Percentiles rank a stretch among this genome's conserved stretches.
These are phyloP conservation scores for Pteropus rufus DNA, from an alignment of 2,797 vertebrate species.

Conservation along the genomic window DNA sequence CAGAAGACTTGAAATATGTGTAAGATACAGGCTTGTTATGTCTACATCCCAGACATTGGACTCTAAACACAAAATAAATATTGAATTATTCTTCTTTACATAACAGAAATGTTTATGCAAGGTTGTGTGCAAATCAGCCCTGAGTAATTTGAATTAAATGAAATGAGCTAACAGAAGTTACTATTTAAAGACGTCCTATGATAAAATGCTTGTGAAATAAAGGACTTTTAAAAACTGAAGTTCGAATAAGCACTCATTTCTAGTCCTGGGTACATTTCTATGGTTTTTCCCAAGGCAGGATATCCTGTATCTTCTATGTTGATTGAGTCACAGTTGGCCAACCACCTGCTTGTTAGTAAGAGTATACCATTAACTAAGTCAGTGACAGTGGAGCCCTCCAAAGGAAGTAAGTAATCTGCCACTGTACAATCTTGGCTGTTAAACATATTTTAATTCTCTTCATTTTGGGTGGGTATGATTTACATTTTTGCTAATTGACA, in stretches of 20 bases:
- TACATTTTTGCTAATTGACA: conserved; percentile 41
- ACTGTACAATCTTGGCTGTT: not conserved
- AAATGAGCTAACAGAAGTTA: not conserved
- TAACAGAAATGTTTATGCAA: not conserved
- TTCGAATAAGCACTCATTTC: not conserved
- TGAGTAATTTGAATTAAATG: not conserved
- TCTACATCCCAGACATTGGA: not conserved
- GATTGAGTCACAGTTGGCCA: not conserved
- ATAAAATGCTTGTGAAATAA: not conserved
- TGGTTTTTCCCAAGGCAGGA: not conserved
- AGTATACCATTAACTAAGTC: not conserved
- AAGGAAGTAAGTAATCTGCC: not conserved
- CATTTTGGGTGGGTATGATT: conserved; percentile 34
- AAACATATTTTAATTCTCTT: conserved; percentile 34
- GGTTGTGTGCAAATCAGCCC: not conserved
- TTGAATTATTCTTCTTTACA: not conserved
- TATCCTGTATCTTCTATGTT: not conserved
- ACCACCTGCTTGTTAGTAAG: conserved; percentile 8
- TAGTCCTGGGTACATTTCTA: not conserved
- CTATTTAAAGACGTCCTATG: conserved; percentile 13
- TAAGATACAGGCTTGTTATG: not conserved
- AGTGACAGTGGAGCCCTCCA: not conserved
- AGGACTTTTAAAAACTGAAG: not conserved
- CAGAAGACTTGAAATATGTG: not conserved
- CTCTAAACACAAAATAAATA: not conserved